Conservation (phyloP, 2,113 vertebrate species). For the Corythornis cristatus region DNA sequence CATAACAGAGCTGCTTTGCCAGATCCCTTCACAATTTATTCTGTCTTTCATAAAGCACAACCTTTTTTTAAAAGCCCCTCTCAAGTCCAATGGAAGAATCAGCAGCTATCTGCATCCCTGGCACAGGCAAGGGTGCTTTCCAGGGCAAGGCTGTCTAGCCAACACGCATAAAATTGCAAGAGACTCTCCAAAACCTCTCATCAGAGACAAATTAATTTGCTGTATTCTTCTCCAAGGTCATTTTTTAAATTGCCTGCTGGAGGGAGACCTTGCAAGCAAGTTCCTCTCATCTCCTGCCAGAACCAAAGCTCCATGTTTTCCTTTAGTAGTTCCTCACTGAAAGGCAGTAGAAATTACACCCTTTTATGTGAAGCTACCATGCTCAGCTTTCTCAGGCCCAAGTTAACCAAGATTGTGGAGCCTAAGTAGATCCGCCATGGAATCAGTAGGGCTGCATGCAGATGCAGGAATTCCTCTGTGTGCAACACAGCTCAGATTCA, state of each 20-base stretch:
- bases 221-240: constrained; percentile 31
- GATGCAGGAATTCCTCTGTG: neutral
- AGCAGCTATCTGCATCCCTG: neutral
- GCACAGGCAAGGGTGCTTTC: constrained; percentile 2
- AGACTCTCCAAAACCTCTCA: constrained; percentile 40
- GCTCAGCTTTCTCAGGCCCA: neutral
- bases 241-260: constrained; percentile 33
- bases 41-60: neutral
- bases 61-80: neutral
- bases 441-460: neutral
- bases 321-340: neutral
- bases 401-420: neutral
- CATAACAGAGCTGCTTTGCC: neutral
- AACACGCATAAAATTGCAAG: constrained; percentile 22
- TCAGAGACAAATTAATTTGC: constrained; percentile 29
- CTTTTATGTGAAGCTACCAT: neutral
- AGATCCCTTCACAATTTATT: neutral
- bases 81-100: neutral
- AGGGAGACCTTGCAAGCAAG: constrained; percentile 17
- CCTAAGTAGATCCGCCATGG: neutral
- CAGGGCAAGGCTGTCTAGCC: constrained; percentile 34
- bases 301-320: neutral
- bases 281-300: neutral
- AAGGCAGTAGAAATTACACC: neutral
- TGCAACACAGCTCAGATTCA: neutral